These are phyloP conservation scores for Campylomormyrus numenius DNA, from an alignment of 2,113 vertebrate species.

Conservation along the genomic window DNA sequence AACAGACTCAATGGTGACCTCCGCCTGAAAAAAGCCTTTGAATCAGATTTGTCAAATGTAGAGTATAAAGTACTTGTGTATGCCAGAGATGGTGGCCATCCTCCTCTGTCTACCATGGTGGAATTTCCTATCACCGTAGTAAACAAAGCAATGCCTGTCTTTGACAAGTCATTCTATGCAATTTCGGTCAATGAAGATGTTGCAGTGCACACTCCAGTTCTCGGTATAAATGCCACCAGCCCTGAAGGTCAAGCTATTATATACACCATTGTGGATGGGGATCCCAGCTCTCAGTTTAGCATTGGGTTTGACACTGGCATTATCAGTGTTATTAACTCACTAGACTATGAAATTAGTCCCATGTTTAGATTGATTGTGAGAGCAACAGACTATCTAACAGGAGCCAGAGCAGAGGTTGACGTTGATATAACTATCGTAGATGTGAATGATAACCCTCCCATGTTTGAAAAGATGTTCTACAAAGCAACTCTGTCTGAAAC, in stretches of 20 bases:
- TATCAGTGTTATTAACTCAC: conserved; percentile 75
- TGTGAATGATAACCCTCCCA: conserved; percentile 85
- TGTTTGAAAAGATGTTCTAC: conserved; percentile 76
- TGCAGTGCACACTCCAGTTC: conserved; percentile 75
- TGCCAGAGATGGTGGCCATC: conserved; percentile 81
- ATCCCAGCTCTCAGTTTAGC: conserved; percentile 81
- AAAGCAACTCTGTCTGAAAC: conserved; percentile 82
- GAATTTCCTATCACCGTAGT: conserved; percentile 91
- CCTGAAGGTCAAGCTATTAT: conserved; percentile 91
- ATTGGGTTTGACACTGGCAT: conserved; percentile 94
- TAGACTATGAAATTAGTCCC: conserved; percentile 79
- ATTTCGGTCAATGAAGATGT: conserved; percentile 80
- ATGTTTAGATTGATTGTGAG: conserved; percentile 78
- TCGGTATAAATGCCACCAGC: conserved; percentile 90
- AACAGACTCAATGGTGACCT: conserved; percentile 72
- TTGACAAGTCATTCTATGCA: conserved; percentile 88
- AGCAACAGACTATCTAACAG: conserved; percentile 87
- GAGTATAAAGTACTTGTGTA: conserved; percentile 81
- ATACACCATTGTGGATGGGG: conserved; percentile 89
- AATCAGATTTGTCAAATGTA: conserved; percentile 85
- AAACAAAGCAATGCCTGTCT: conserved; percentile 97
- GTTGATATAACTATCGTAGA: conserved; percentile 81
- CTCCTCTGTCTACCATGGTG: conserved; percentile 69
- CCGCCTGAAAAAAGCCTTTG: conserved; percentile 78
- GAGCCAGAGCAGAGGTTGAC: conserved; percentile 84